Evolutionary conservation across 1,140 invertebrate genomes (phyloP), one percentile per base, ranked within the genome.

Genomic region (Drosophila nasuta): DNA sequence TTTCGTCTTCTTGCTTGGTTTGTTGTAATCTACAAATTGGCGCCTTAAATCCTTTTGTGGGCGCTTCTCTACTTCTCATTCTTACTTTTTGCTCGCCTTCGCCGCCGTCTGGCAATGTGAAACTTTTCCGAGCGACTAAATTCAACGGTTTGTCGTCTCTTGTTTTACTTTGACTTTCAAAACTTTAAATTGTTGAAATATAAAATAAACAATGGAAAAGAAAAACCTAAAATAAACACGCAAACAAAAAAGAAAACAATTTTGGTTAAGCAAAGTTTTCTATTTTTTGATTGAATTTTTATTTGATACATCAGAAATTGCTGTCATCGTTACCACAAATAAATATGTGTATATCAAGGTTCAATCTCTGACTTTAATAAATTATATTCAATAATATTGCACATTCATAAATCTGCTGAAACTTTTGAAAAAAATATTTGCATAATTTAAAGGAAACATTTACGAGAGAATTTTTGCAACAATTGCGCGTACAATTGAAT

Each of bases 1-100:
- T 33, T 41, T 28, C 13, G 20, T 30, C 20, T 71, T 49, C 8
- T 54, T 28, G 33, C 15, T 65, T 65, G n/a, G 46, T 20, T 25
- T 62, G 38, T 83, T 69, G 77, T 77, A 74, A 85, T 83, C 77
- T 70, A 77, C 73, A 77, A 83, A 83, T 80, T 83, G 81, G 62
- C 77, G 77, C 77, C 77, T 77, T 81, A 74, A 77, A 77, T 63
- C 73, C 77, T 58, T 72, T 74, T 54, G 43, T 30, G 45, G 4
- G 20, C 0, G 35, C 11, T n/a, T 20, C 35, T 41, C 51, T 33
- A 33, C 43, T 30, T 54, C 13, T 3, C 5, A 6, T 17, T 17
- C 11, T 48, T 13, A 7, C 46, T 8, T 33, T 25, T 69, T 13
- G 4, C 20, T 3, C 20, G 43, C 49, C 25, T n/a, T 35, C 17